These are phyloP conservation scores for Melanotaenia maccullochi DNA, from an alignment of 2,797 vertebrate genomes.

Conservation along the genomic window DNA sequence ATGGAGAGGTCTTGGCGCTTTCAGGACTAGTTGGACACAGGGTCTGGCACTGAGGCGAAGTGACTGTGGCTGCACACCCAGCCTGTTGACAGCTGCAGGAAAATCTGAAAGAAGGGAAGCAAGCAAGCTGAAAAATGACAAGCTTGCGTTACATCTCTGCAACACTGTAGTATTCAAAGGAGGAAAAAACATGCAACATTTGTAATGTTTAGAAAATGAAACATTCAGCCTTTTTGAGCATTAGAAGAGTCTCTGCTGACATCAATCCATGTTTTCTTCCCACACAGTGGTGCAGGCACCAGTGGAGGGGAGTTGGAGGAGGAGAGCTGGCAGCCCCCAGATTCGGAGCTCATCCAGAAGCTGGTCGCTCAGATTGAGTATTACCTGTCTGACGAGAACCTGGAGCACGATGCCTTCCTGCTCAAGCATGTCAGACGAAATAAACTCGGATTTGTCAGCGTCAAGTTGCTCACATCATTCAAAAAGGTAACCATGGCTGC, in stretches of 20 bases:
- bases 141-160: background rate
- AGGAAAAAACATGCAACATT: constrained; percentile 38
- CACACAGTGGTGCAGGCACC: constrained; percentile 82
- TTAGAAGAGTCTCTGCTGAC: constrained; percentile 30
- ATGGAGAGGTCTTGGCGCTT: constrained; percentile 70
- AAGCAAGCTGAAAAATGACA: no score
- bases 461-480: constrained; percentile 98
- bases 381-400: constrained; percentile 97
- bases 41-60: constrained; percentile 58
- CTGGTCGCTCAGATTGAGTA: constrained; percentile 94
- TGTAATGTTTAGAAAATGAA: constrained; percentile 32
- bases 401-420: constrained; percentile 97
- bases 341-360: constrained; percentile 90
- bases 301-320: constrained; percentile 93
- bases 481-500: constrained; percentile 89
- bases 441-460: constrained; percentile 96
- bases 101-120: constrained; percentile 3
- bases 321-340: constrained; percentile 94
- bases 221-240: constrained; percentile 9
- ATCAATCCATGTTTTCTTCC: constrained; percentile 49
- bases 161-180: constrained; percentile 47
- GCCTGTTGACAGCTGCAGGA: constrained; percentile 33
- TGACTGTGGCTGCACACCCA: constrained; percentile 39
- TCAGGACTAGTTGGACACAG: constrained; percentile 29
- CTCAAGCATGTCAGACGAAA: constrained; percentile 96